Conservation (phyloP, 2,797 vertebrate species). For the Moxostoma hubbsi region DNA sequence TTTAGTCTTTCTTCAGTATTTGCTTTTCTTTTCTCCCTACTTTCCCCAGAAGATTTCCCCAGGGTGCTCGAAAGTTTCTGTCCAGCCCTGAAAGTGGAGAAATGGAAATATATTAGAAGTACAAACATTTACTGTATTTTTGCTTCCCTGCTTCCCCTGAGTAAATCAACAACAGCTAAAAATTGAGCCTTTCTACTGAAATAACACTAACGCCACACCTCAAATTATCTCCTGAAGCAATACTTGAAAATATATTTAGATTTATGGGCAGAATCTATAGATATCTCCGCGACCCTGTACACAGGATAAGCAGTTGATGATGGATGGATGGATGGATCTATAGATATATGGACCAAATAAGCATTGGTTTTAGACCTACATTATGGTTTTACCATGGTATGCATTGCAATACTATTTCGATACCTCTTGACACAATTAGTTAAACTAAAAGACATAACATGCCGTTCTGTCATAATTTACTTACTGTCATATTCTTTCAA, state of each 20-base stretch:
- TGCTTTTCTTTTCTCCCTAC: conserved; percentile 4
- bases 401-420: too few relatives aligned
- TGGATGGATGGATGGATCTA: too few relatives aligned
- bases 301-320: too few relatives aligned
- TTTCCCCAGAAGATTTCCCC: conserved; percentile 21
- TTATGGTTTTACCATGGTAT: too few relatives aligned
- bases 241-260: not conserved
- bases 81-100: conserved; percentile 16
- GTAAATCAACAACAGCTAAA: conserved; percentile 7
- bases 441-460: too few relatives aligned
- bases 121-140: conserved; percentile 21
- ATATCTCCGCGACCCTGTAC: too few relatives aligned
- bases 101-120: conserved; percentile 21
- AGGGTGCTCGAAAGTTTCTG: not conserved
- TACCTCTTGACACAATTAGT: too few relatives aligned
- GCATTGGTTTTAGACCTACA: too few relatives aligned
- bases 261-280: not conserved
- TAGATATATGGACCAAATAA: too few relatives aligned
- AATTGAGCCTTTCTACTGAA: not conserved
- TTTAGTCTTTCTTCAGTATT: not conserved
- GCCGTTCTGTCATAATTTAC: too few relatives aligned
- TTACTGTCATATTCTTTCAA: too few relatives aligned
- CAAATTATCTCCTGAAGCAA: not conserved
- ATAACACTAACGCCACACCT: not conserved
- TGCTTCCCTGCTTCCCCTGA: not conserved